phyloP scores from a whole-genome alignment of 2,888 invertebrate species.

The Balanococcus diminutus region DNA sequence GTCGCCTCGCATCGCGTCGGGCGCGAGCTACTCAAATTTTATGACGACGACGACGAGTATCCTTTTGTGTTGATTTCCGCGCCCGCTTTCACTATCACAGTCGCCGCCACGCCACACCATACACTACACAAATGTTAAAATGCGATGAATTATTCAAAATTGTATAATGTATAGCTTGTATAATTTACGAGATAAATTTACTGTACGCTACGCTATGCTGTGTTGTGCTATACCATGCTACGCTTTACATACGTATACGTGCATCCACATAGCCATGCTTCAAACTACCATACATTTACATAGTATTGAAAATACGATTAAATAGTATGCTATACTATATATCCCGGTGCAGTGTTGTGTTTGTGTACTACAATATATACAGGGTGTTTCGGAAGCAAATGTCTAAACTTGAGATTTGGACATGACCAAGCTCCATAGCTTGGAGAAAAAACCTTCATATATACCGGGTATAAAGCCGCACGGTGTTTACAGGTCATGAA shows the following conservation, averaged over 20 bases:
- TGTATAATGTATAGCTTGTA: constrained; percentile 13
- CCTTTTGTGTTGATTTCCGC: constrained; percentile 14
- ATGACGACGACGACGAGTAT: not conserved
- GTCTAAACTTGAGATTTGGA: too few relatives aligned
- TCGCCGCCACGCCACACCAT: not conserved
- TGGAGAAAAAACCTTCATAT: too few relatives aligned
- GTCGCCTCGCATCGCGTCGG: not conserved
- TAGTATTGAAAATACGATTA: not conserved
- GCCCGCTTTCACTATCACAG: not conserved
- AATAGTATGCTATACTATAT: not conserved
- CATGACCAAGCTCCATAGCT: too few relatives aligned
- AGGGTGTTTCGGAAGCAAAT: too few relatives aligned
- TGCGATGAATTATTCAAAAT: constrained; percentile 16
- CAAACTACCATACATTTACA: not conserved
- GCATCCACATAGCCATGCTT: not conserved
- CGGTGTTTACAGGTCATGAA: too few relatives aligned
- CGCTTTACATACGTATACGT: not conserved
- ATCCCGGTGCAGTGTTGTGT: too few relatives aligned
- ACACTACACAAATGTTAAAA: not conserved
- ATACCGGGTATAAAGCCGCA: too few relatives aligned
- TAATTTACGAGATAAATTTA: constrained; percentile 29
- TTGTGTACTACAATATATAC: too few relatives aligned
- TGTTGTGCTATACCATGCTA: not conserved
- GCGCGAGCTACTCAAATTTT: not conserved
- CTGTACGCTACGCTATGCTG: not conserved